Percentiles rank a stretch among this genome's conserved stretches.
Conservation (phyloP, 2,888 invertebrate species). For the Slavum lentiscoides region DNA sequence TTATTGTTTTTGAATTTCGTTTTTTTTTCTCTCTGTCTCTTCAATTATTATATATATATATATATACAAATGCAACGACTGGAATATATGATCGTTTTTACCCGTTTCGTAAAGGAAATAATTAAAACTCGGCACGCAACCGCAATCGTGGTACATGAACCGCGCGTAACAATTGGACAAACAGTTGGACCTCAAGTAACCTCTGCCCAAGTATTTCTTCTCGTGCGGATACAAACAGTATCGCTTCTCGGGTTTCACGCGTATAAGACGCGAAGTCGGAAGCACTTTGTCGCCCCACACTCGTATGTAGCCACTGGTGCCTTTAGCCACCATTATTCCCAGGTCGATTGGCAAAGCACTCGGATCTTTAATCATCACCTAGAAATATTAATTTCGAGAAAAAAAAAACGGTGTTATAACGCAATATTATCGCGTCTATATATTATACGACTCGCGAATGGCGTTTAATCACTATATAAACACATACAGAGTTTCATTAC, state of each 20-base stretch:
- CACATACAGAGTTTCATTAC: no score
- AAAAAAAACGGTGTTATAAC: neutral
- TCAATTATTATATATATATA: no score
- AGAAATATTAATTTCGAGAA: neutral
- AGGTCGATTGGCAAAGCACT: constrained; percentile 57
- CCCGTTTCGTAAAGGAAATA: constrained; percentile 53
- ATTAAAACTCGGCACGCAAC: constrained; percentile 58
- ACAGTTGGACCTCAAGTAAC: constrained; percentile 54
- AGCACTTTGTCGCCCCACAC: constrained; percentile 57
- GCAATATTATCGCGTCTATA: no score
- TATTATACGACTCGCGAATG: no score
- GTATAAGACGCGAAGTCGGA: constrained; percentile 55
- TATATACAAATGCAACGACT: no score
- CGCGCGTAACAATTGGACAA: constrained; percentile 56
- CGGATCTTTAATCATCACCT: constrained; percentile 58
- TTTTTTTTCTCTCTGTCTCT: neutral
- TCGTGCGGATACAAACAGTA: constrained; percentile 54
- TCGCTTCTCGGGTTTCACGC: constrained; percentile 44
- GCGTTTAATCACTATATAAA: no score
- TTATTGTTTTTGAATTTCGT: neutral
- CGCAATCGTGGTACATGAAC: constrained; percentile 57
- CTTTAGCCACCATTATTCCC: constrained; percentile 56
- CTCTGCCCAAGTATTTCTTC: constrained; percentile 44
- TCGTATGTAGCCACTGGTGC: constrained; percentile 56
- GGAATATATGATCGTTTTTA: neutral